Percentiles rank a stretch among this genome's conserved stretches.
phyloP scores from a whole-genome alignment of 1,140 invertebrate genomes.

The Zaprionus camerounensis region DNA sequence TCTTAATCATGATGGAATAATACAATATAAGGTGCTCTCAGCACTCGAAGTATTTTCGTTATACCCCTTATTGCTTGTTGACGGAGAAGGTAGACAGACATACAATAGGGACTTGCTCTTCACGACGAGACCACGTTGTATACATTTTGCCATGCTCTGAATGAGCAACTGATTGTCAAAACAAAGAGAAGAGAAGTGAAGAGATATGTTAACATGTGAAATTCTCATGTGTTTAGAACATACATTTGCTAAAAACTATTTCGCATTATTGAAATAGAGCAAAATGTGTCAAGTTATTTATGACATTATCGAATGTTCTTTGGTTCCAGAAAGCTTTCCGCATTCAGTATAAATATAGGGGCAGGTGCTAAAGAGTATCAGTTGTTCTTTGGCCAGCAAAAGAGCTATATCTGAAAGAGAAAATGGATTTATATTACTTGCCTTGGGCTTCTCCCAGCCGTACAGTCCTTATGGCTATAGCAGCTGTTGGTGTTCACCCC shows the following conservation, averaged over 20 bases:
- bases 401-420: not conserved
- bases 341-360: conserved; percentile 1
- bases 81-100: too few relatives aligned
- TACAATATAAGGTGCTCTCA: too few relatives aligned
- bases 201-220: not conserved
- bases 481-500: conserved; percentile 89
- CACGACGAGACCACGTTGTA: too few relatives aligned
- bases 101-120: too few relatives aligned
- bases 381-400: not conserved
- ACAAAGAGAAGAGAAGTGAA: too few relatives aligned
- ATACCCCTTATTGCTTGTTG: too few relatives aligned
- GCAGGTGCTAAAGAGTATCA: not conserved
- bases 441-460: conserved; percentile 88
- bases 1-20: too few relatives aligned
- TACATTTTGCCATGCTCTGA: too few relatives aligned
- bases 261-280: conserved; percentile 3
- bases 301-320: not conserved
- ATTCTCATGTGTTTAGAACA: not conserved
- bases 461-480: conserved; percentile 87
- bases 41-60: too few relatives aligned
- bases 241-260: not conserved
- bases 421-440: conserved; percentile 87
- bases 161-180: too few relatives aligned
- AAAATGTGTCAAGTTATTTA: not conserved
- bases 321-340: not conserved